These are phyloP conservation scores for Alcedo quadribrachys DNA, from an alignment of 2,797 vertebrate species.

Conservation along the genomic window DNA sequence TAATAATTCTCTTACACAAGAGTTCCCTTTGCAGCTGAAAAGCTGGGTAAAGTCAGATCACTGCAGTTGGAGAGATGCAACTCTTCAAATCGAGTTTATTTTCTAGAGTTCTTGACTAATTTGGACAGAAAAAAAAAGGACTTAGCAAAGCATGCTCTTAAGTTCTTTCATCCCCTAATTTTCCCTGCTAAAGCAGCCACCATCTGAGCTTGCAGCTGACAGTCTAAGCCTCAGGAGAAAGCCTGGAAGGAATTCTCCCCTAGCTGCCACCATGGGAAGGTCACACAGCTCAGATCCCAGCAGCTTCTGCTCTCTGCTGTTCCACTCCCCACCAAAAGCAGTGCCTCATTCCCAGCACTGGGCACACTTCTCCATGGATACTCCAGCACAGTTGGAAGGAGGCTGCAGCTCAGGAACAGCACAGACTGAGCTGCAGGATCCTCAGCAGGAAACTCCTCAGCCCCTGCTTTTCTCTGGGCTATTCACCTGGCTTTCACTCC, in stretches of 20 bases:
- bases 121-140: background rate
- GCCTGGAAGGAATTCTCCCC: conserved; percentile 3
- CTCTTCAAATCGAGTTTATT: background rate
- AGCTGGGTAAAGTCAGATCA: background rate
- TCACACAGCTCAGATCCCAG: conserved; percentile 34
- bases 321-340: conserved; percentile 5
- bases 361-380: background rate
- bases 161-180: background rate
- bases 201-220: background rate
- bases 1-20: background rate
- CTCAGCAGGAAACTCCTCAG: background rate
- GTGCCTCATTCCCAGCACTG: background rate
- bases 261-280: background rate
- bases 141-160: background rate
- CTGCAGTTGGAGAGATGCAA: background rate
- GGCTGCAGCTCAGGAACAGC: background rate
- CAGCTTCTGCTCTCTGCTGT: conserved; percentile 28
- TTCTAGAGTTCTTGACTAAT: background rate
- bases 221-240: background rate
- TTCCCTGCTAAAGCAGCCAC: background rate
- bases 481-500: background rate
- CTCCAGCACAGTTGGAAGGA: background rate
- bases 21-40: background rate
- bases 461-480: too few species aligned
- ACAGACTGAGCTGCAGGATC: background rate